Evolutionary conservation across 1,140 invertebrate genomes (phyloP), one percentile per base, ranked within the genome.

Genomic region (Drosophila pseudoananassae): DNA sequence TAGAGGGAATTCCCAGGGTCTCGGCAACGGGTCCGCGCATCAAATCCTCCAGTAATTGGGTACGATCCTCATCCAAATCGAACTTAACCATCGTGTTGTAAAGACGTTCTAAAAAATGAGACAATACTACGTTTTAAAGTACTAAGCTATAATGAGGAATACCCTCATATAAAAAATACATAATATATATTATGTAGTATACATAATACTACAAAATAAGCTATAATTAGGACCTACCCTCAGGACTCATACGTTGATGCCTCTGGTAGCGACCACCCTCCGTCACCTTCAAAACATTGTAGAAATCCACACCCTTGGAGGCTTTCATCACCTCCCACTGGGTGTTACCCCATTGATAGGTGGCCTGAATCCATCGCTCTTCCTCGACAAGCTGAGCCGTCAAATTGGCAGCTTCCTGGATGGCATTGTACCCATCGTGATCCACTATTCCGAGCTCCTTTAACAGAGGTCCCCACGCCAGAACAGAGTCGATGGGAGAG

Each of bases 401-500:
- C 54, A 92, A 78, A 8, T 92, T 66, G 1, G 95, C 95, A 14
- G 89, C 78, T 27, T 47, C 72, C 50, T 93, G 90, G 25, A 95
- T 94, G 20, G 79, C 59, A 1, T 93, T 88, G 65, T 93, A 93
- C 0, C 94, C 94, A 43, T 91, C 74, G 12, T 93, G 91, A 76
- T 96, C 95, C 4, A 96, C 92, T 53, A 95, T 92, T 9, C 95
- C 95, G 81, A 94, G 10, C 4, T 87, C 54, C 14, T 60, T 63
- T 7, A 87, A 36, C 14, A 98, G 92, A 1, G 95, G 95, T 2
- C 94, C 96, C 97, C 96, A 98, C 4, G 95, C 96, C 1, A 47
- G 95, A 0, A 96, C 95, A 14, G 95, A 95, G 84, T 97, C 96
- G 45, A 97, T 94, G 0, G 97, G 97, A 14, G 95, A 96, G 52